Conservation (phyloP, 64 coral and sea anemone species). For the Exaiptasia diaphana region DNA sequence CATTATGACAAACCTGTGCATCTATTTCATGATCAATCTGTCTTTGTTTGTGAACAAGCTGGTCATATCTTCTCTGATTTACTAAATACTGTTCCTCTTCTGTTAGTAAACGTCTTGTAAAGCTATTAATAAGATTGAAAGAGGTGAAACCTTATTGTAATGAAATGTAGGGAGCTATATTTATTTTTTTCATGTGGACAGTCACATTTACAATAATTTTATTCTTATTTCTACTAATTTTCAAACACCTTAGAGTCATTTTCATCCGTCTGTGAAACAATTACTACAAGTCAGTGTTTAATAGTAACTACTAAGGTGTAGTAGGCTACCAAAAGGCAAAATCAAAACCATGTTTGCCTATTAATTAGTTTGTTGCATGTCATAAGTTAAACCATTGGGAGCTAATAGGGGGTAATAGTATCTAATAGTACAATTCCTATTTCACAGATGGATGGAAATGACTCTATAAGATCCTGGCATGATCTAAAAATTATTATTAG, state of each 20-base stretch:
- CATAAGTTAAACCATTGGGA: too few species aligned
- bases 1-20: slow-evolving; percentile 6
- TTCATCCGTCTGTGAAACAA: too few species aligned
- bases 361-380: too few species aligned
- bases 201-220: not conserved
- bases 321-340: too few species aligned
- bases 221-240: too few species aligned
- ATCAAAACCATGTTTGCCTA: too few species aligned
- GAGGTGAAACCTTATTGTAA: too few species aligned
- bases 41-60: slow-evolving; percentile 74
- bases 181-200: not conserved
- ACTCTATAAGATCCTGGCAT: not conserved
- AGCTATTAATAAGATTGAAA: not conserved
- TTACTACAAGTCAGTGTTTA: too few species aligned
- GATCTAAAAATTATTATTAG: not conserved
- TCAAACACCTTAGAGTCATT: too few species aligned
- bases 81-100: slow-evolving; percentile 72
- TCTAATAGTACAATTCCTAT: not conserved
- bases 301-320: too few species aligned
- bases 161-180: too few species aligned
- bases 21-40: slow-evolving; percentile 77
- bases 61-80: slow-evolving; percentile 65
- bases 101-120: slow-evolving; percentile 63
- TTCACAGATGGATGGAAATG: not conserved
- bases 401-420: not conserved